These are phyloP conservation scores for Byasa hedistus DNA, from an alignment of 2,888 invertebrate genomes.

Conservation along the genomic window DNA sequence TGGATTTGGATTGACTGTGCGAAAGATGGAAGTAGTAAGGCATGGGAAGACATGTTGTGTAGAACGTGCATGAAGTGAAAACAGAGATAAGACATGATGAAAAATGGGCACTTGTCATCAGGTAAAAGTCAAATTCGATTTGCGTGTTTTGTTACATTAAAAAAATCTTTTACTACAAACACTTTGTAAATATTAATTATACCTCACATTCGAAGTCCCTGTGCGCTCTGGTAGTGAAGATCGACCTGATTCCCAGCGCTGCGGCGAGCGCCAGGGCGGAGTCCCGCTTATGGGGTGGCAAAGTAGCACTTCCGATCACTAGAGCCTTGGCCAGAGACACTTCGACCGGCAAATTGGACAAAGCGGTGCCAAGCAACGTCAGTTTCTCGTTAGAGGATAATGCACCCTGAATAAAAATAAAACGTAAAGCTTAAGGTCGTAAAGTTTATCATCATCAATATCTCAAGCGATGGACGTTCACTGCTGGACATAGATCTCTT, in stretches of 20 bases:
- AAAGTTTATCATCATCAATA: not conserved
- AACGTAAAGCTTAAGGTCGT: not conserved
- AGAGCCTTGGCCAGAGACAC: conserved; percentile 97
- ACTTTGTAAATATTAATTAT: conserved; percentile 35
- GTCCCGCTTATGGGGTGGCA: conserved; percentile 85
- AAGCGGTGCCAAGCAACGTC: conserved; percentile 91
- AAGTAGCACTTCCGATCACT: conserved; percentile 93
- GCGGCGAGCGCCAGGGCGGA: conserved; percentile 94
- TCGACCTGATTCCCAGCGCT: conserved; percentile 94
- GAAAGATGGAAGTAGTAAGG: too few relatives aligned
- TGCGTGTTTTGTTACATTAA: not conserved
- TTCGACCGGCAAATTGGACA: conserved; percentile 95
- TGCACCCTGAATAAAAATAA: conserved; percentile 82
- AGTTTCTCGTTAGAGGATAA: conserved; percentile 88
- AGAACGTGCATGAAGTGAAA: too few relatives aligned
- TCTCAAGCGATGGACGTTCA: too few relatives aligned
- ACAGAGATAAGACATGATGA: too few relatives aligned
- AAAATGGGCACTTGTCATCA: too few relatives aligned
- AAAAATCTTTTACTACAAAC: not conserved
- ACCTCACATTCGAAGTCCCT: conserved; percentile 91
- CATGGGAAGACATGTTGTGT: too few relatives aligned
- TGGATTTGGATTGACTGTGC: too few relatives aligned
- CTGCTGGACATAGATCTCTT: too few relatives aligned
- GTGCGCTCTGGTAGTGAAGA: conserved; percentile 93
- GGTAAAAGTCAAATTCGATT: too few relatives aligned